Percentiles rank a stretch among this genome's conserved stretches.
Evolutionary conservation across 2,888 invertebrate genomes (phyloP).

Genomic region (Geotrupes spiniger): DNA sequence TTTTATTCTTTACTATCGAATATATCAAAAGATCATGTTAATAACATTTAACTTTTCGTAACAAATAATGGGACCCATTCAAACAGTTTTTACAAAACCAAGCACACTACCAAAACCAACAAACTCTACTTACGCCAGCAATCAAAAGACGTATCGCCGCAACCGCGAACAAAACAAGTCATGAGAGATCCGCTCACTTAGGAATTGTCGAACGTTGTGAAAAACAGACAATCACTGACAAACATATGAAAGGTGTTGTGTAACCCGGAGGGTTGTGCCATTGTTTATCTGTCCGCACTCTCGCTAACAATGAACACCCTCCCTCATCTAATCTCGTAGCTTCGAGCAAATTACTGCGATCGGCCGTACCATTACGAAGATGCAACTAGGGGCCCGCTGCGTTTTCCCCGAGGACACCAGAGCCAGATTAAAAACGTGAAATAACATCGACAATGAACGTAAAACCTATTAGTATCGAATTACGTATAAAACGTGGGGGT

Average conservation of each 20-base stretch:
- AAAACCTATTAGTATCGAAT: slow-evolving; percentile 18
- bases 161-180: too few species aligned
- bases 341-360: slow-evolving; percentile 29
- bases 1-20: too few species aligned
- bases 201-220: too few species aligned
- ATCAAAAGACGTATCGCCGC: too few species aligned
- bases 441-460: slow-evolving; percentile 14
- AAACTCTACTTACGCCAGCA: too few species aligned
- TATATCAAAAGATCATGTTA: too few species aligned
- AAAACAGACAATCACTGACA: slow-evolving; percentile 30
- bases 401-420: slow-evolving; percentile 23
- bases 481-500: too few species aligned
- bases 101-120: too few species aligned
- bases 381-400: slow-evolving; percentile 17
- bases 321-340: slow-evolving; percentile 27
- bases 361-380: slow-evolving; percentile 33
- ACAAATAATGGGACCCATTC: too few species aligned
- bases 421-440: slow-evolving; percentile 31
- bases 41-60: too few species aligned
- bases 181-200: too few species aligned
- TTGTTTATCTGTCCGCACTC: slow-evolving; percentile 43
- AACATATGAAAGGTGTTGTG: slow-evolving; percentile 44
- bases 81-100: too few species aligned
- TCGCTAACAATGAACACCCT: slow-evolving; percentile 23
- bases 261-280: slow-evolving; percentile 36